Evolutionary conservation across 2,888 invertebrate genomes (phyloP), one percentile per base, ranked within the genome.

Genomic region (Ormyrus rosae): DNA sequence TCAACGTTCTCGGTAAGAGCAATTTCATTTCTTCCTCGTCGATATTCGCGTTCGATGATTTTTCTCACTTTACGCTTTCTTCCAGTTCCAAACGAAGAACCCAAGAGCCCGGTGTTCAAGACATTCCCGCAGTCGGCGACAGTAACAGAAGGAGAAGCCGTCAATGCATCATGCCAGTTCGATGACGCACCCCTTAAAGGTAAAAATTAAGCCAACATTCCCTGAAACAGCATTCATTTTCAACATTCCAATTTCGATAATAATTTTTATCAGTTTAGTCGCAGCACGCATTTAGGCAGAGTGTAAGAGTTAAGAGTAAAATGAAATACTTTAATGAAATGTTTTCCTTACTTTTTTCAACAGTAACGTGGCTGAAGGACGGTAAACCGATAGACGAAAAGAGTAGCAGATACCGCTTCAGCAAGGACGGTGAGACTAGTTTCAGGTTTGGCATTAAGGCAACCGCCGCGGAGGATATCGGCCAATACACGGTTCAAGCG

Each of bases 71-170:
- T 55, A 46, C 46, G 45, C 58, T 45, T 69, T 19, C 5, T 56
- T 80, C 9, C 53, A 94, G 97, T 97, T 85, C 96, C 97, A 60
- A 97, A 96, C 82, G 98, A 98, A 91, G 94, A 95, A 86, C 93
- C 95, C 73, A 94, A 95, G 90, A 94, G 95, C 90, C 97, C 98
- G 85, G 94, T 94, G 90, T 98, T 97, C 94, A 93, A 93, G 89
- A 95, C 95, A 93, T 98, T 96, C 95, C 98, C 98, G 83, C 93
- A 93, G 88, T 98, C 98, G 86, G 94, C 95, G 90, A 97, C 97
- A 84, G 94, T 96, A 86, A 93, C 94, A 87, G 94, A 95, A 90
- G 95, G 95, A 85, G 96, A 97, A 91, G 94, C 95, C 55, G 95
- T 95, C 83, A 93, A 94, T 85, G 97, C 97, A 92, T 94, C 93